Conservation (phyloP, 2,113 vertebrate species). For the Aix galericulata region DNA sequence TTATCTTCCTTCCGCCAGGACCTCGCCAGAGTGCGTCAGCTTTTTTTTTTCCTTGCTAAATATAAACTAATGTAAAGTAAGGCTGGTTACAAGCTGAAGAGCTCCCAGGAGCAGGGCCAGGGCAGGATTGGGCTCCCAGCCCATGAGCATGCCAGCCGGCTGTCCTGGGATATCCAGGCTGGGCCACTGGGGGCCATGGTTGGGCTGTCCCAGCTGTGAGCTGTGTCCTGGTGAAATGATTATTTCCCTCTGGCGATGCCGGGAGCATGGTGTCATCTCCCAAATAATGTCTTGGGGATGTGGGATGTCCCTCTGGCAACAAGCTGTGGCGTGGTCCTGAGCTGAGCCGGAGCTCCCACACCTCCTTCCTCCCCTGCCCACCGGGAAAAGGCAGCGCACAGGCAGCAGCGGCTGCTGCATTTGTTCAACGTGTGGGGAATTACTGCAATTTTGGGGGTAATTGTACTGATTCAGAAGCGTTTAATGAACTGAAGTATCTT, state of each 20-base stretch:
- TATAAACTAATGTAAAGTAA: neutral
- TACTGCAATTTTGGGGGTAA: neutral
- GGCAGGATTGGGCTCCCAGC: neutral
- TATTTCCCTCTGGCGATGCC: neutral
- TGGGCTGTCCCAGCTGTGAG: neutral
- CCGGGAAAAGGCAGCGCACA: accelerated
- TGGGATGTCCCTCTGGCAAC: neutral
- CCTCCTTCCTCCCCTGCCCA: neutral
- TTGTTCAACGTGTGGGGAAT: accelerated
- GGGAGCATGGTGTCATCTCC: neutral
- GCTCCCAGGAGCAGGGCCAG: accelerated
- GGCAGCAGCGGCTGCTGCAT: neutral
- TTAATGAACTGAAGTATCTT: neutral
- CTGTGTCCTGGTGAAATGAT: neutral
- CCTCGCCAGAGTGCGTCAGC: accelerated
- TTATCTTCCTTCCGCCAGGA: conserved; percentile 40
- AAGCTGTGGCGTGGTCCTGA: neutral
- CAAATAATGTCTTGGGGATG: accelerated
- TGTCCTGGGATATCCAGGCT: accelerated
- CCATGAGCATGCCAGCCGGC: neutral
- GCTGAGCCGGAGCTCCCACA: neutral
- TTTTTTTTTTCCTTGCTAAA: neutral
- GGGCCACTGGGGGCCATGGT: accelerated
- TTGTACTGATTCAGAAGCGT: neutral
- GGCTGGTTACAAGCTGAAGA: neutral